Evolutionary conservation across 2,113 vertebrate genomes (phyloP).

Genomic region (Chrysochloris asiatica): DNA sequence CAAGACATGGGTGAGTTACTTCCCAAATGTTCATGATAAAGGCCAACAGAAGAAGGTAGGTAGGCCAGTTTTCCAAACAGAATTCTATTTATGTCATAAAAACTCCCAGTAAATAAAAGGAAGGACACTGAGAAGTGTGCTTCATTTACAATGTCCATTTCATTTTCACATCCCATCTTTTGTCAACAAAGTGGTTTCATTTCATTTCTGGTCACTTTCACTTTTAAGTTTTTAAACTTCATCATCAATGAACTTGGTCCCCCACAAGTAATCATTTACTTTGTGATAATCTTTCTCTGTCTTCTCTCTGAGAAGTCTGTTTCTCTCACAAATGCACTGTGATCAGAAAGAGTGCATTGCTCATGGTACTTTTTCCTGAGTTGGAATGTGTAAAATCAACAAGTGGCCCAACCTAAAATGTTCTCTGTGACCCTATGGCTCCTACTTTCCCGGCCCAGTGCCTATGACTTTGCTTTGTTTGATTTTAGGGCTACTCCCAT

Average conservation of each 20-base stretch:
- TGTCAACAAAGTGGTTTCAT: slow-evolving; percentile 16
- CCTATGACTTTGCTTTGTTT: slow-evolving; percentile 41
- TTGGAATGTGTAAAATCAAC: slow-evolving; percentile 52
- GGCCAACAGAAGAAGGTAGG: background rate
- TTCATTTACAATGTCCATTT: slow-evolving; percentile 14
- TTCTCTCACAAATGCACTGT: slow-evolving; percentile 20
- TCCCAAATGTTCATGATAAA: slow-evolving; percentile 3
- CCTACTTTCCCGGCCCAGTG: background rate
- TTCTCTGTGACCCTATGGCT: background rate
- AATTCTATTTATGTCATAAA: slow-evolving; percentile 25
- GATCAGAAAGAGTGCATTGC: slow-evolving; percentile 9
- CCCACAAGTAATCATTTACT: slow-evolving; percentile 23
- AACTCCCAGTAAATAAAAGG: slow-evolving; percentile 29
- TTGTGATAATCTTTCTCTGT: background rate
- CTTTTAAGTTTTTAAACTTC: slow-evolving; percentile 58
- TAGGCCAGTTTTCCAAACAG: background rate
- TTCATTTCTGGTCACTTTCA: slow-evolving; percentile 55
- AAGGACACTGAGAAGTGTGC: background rate
- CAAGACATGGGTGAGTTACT: background rate
- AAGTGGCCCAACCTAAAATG: background rate
- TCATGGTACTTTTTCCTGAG: slow-evolving; percentile 5
- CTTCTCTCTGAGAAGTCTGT: slow-evolving; percentile 1
- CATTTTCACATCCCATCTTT: slow-evolving; percentile 57
- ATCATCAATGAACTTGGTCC: background rate
- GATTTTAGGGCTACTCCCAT: background rate